Base-by-base conservation (phyloP, 2,113 vertebrate genomes). In the Casuarius casuarius region DNA sequence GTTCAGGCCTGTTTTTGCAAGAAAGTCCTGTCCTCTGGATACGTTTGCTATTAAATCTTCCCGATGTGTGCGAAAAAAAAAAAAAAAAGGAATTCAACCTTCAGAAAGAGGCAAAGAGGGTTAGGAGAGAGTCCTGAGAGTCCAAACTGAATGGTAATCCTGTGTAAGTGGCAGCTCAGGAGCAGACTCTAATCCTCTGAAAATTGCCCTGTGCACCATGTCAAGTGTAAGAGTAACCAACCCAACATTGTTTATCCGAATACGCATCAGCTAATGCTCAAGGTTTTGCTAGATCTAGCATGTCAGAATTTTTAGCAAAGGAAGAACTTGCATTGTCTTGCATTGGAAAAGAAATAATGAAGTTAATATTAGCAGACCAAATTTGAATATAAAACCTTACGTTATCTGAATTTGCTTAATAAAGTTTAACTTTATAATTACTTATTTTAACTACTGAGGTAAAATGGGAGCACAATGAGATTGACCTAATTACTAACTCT, bases 111-210 rank as follows among this genome's bases (percentile, higher is more conserved):
- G 51, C 33, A 54, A 54, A 54, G 77, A 40, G 35, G 51, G 29
- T 94, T 92, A 91, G 40, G 49, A 79, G 72, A 29, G 38, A 38
- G 38, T 38, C 38, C 26, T n/a, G 9, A 31, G 21, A 89, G 49
- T 79, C 66, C 29, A 63, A 94, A 94, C 22, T 66, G 62, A 94
- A 83, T 8, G 10, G 40, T 95, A 97, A 96, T 87, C 92, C 84
- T 8, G 0, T 62, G 44, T 94, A 92, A 96, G 90, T 89, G 81
- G 81, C 78, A 89, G 62, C 81, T 94, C 81, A 84, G 90, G 84
- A 76, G 70, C 40, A 81, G 52, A 54, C 26, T 48, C 38, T 95
- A 78, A 89, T 89, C 95, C 46, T 92, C 59, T 82, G 71, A 92
- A 89, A 72, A 49, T 26, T 92, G 93, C 85, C 93, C 80, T 87